Conservation (phyloP, 2,888 invertebrate genomes). For the Orchestes rusci region DNA sequence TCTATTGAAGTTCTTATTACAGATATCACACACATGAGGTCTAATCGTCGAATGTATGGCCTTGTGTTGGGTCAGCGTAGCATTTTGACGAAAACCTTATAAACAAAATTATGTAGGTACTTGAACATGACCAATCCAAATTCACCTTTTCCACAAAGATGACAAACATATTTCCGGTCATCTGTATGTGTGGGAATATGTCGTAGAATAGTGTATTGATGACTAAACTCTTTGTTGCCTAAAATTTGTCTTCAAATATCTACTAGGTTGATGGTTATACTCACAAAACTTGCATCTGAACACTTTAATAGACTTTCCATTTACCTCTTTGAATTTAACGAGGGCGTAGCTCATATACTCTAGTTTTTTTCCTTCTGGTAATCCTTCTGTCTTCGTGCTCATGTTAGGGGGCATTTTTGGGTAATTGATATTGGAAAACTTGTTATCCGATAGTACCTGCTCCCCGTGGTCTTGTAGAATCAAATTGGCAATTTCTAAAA, state of each 20-base stretch:
- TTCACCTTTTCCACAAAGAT: constrained; percentile 59
- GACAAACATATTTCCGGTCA: constrained; percentile 68
- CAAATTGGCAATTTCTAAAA: too few species aligned
- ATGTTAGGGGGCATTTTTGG: too few species aligned
- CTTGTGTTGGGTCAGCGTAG: constrained; percentile 67
- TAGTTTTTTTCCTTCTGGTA: too few species aligned
- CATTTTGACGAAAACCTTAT: constrained; percentile 67
- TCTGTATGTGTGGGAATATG: constrained; percentile 72
- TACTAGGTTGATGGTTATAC: constrained; percentile 34
- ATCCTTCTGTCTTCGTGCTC: too few species aligned
- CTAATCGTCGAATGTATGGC: constrained; percentile 72
- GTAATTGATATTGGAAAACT: too few species aligned
- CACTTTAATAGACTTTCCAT: constrained; percentile 60
- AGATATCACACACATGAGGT: constrained; percentile 67
- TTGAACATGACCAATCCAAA: too few species aligned
- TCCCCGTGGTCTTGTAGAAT: too few species aligned
- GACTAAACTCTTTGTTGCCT: constrained; percentile 68
- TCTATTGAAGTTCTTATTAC: constrained; percentile 70
- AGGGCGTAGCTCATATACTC: background rate
- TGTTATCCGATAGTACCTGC: too few species aligned
- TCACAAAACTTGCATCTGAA: constrained; percentile 73
- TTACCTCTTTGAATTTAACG: constrained; percentile 55
- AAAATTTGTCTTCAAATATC: constrained; percentile 13
- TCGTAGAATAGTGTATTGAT: constrained; percentile 68
- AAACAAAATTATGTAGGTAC: too few species aligned